Evolutionary conservation across 37 sponge, comb jelly and placozoan species (phyloP), one percentile per base, ranked within the genome.

Genomic region (Hexactinellida sp.): DNA sequence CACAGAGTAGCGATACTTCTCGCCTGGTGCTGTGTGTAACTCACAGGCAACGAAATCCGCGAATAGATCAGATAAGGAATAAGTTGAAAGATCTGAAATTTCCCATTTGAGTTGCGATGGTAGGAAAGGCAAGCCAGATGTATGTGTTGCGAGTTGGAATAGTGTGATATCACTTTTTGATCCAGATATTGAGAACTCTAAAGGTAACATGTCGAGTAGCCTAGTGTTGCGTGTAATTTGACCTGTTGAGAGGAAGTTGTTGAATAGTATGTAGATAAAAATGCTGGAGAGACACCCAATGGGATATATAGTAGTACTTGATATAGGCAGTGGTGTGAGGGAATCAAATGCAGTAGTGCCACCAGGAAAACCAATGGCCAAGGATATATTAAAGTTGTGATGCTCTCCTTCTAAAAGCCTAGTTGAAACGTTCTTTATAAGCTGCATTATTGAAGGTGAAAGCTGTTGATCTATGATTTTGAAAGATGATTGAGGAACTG

Each of bases 201-300:
- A n/a, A 5, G 76, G 76, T 10, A 63, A 23, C 28, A 63, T 3
- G 5, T 63, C 76, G 21, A n/a, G 3, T 32, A 63, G 76, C 30
- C 13, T 63, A 63, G 76, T 63, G 76, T 23, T 63, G 34, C 13
- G 21, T 1, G 76, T 25, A 28, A 63, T 23, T n/a, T 23, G 3
- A 63, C 76, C 76, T 32, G 76, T 25, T 10, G 21, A 3, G 1
- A 63, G 76, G 76, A 63, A 63, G 30, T 21, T 63, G 34, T 63
- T 63, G 76, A 25, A 63, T 3, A 63, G 21, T 3, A 63, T 63
- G 76, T 63, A 63, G 25, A 63, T n/a, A n/a, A 63, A 63, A 7
- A 63, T 63, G 34, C 76, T 63, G 76, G 76, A 63, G 25, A 63
- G 76, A 63, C 76, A 63, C 19, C 76, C 76, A 63, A 63, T 63